Base-by-base conservation (phyloP, 2,888 invertebrate species). In the Aproaerema taeniolella region DNA sequence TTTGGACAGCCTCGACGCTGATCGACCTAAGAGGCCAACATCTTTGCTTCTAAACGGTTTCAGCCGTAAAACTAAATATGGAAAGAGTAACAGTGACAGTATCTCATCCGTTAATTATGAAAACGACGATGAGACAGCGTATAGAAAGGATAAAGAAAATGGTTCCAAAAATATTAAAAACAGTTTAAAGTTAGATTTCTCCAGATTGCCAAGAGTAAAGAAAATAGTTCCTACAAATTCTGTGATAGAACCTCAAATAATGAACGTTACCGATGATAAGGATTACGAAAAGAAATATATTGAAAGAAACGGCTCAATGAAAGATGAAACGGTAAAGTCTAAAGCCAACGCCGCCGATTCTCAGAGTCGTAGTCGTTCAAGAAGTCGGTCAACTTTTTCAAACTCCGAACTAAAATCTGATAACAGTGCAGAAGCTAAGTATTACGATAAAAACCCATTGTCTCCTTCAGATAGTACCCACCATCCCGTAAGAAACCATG, bases 111-210 rank as follows among this genome's bases (percentile, higher is more conserved):
- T 55, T 35, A 54, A 67, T 8, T 40, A 53, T 37, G 67, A 75
- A 30, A 67, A 53, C 47, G 67, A 73, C 39, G 73, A 76, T 31
- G 58, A 61, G 41, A 38, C 59, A 43, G 53, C 54, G 51, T 53
- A 56, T 50, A 77, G 66, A 57, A 20, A n/a, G n/a, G n/a, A n/a
- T n/a, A 80, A 69, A 55, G 79, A 76, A 50, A 69, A 41, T 48
- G 80, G 76, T 47, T 50, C 67, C 38, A 81, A 72, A 58, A 75
- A 68, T 52, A 59, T 65, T 48, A 67, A 71, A 67, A 83, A 76
- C 59, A 89, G 89, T 53, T 80, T 92, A 52, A 89, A 89, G 71
- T 76, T 92, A 61, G 92, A 92, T 65, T 87, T 92, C 62, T 88
- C 88, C 51, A 88, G 87, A 61, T 71, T 89, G 65, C 88, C 88